Percentiles rank a stretch among this genome's conserved stretches.
Conservation (phyloP, 92 coral and sea anemone genomes). For the Plumapathes pennacea region DNA sequence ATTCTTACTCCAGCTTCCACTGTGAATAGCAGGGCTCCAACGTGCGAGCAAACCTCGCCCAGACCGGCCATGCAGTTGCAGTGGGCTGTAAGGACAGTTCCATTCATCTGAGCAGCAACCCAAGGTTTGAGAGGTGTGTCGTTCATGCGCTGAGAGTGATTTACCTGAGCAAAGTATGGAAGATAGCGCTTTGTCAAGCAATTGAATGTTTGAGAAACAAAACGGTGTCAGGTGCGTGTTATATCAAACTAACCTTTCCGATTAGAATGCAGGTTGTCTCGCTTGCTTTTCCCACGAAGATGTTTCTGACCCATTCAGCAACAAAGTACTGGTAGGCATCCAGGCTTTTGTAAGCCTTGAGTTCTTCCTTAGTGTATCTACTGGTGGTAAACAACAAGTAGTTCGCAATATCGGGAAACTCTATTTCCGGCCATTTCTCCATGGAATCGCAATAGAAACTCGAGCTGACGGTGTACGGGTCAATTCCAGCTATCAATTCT, state of each 20-base stretch:
- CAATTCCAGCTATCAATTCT: too few species aligned
- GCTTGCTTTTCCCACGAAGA: constrained; percentile 58
- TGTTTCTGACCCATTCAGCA: constrained; percentile 57
- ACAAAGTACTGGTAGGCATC: constrained; percentile 55
- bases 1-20: constrained; percentile 61
- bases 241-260: too few species aligned
- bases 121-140: constrained; percentile 47
- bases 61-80: constrained; percentile 52
- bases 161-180: constrained; percentile 6
- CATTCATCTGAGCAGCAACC: constrained; percentile 26
- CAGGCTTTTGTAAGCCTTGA: constrained; percentile 63
- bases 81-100: constrained; percentile 38
- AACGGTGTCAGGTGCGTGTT: too few species aligned
- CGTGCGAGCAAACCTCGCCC: constrained; percentile 44
- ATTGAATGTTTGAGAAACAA: too few species aligned
- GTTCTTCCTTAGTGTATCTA: constrained; percentile 46
- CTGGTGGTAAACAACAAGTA: too few species aligned
- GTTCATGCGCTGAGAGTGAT: constrained; percentile 55
- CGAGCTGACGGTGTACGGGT: too few species aligned
- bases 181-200: too few species aligned
- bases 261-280: too few species aligned
- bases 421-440: too few species aligned
- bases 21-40: constrained; percentile 45
- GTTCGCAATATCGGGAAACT: too few species aligned
- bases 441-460: too few species aligned